phyloP scores from a whole-genome alignment of 2,888 invertebrate species.

The Agrypnus murinus region DNA sequence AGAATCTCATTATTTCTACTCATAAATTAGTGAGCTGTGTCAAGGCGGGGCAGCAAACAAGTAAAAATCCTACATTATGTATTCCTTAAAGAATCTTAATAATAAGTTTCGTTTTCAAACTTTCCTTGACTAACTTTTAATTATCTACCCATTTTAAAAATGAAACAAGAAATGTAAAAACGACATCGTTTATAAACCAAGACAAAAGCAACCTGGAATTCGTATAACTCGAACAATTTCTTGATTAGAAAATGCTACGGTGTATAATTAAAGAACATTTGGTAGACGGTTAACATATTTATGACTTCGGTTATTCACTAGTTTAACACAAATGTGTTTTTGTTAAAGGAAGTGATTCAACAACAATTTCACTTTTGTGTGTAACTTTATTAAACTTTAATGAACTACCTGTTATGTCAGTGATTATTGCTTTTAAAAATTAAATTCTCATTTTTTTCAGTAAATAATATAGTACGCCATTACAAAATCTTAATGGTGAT shows the following conservation, averaged over 20 bases:
- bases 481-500: too few species aligned
- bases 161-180: constrained; percentile 25
- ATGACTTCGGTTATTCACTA: constrained; percentile 9
- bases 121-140: constrained; percentile 45
- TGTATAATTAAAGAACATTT: constrained; percentile 44
- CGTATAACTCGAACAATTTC: constrained; percentile 33
- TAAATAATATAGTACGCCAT: too few species aligned
- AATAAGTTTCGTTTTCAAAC: constrained; percentile 56
- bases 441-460: too few species aligned
- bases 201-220: constrained; percentile 41
- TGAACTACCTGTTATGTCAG: not conserved
- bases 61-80: constrained; percentile 62
- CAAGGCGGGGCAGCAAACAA: constrained; percentile 60
- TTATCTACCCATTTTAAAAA: constrained; percentile 37
- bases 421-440: too few species aligned
- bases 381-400: constrained; percentile 4
- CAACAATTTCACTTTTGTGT: not conserved
- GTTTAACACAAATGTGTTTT: constrained; percentile 10
- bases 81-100: constrained; percentile 62
- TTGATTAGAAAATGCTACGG: constrained; percentile 31
- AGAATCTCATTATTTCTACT: constrained; percentile 63
- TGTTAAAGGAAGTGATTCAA: not conserved
- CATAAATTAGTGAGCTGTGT: constrained; percentile 60
- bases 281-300: constrained; percentile 33
- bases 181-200: constrained; percentile 33